phyloP scores from a whole-genome alignment of 2,113 vertebrate genomes.

The Oreochromis niloticus region DNA sequence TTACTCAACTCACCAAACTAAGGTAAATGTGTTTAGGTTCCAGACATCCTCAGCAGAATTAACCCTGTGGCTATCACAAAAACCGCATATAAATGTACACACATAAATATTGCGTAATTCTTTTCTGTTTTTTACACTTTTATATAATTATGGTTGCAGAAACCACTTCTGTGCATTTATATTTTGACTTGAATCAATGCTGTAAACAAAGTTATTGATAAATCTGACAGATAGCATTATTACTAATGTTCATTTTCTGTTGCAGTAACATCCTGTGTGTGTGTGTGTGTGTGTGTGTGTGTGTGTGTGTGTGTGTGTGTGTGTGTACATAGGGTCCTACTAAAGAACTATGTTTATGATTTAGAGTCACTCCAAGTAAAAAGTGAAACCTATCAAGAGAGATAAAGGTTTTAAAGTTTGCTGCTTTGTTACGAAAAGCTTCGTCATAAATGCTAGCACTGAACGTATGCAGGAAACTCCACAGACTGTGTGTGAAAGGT shows the following conservation, averaged over 20 bases:
- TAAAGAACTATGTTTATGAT: background rate
- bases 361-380: background rate
- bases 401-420: background rate
- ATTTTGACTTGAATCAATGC: fast-evolving
- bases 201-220: background rate
- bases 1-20: fast-evolving
- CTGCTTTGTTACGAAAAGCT: background rate
- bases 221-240: background rate
- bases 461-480: fast-evolving
- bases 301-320: background rate
- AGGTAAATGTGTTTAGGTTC: background rate
- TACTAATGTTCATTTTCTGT: background rate
- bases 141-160: background rate
- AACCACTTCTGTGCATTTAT: background rate
- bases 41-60: background rate
- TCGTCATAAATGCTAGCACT: background rate
- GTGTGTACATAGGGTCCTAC: background rate
- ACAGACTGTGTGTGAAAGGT: background rate
- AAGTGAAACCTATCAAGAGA: background rate
- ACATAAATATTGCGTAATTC: background rate
- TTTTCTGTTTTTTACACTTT: background rate
- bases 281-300: background rate
- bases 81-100: background rate
- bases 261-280: background rate
- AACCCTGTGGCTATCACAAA: background rate